Base-by-base conservation (phyloP, 1,140 invertebrate species). In the Magallana angulata region DNA sequence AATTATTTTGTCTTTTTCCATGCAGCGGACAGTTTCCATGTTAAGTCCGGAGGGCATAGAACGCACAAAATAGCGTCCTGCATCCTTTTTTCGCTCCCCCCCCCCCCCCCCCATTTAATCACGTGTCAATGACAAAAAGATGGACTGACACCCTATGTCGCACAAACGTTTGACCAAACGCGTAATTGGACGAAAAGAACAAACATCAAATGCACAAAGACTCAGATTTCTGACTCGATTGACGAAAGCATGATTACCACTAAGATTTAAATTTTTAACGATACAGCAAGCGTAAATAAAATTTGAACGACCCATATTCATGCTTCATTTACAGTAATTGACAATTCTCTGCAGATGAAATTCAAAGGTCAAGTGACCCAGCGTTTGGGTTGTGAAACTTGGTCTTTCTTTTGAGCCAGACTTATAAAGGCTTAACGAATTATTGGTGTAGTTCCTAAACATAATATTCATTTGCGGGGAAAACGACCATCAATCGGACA, bases 1-100 rank as follows among this genome's bases (percentile, higher is more conserved):
- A 76, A 76, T 76, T 76, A 36, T 71, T 71, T 71, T 36, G 64
- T 76, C 24, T 64, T 76, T 76, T 76, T 36, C 68, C 12, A 30
- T 9, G 68, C 68, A 76, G 68, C 24, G 68, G 12, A 24, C 24
- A 7, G 24, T 76, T 76, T 76, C 24, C 24, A 76, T 18, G 24
- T 76, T 76, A 30, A 12, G 24, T 76, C 68, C 68, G 24, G 24
- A 12, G 24, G 24, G 68, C 24, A 76, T 36, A 30, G 60, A 36
- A 36, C 9, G 24, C 68, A 76, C 68, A 6, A 24, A 3, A 71
- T 71, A 24, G 18, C 16, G 11, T 71, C 9, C 18, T 24, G 30
- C 7, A 64, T 14, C 7, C 60, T 64, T 12, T 64, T 16, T 64
- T 16, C 68, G 8, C 18, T 71, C 9, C 7, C 62, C 24, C 64